phyloP scores from a whole-genome alignment of 1,140 invertebrate genomes.

The Wiebesia pumilae region DNA sequence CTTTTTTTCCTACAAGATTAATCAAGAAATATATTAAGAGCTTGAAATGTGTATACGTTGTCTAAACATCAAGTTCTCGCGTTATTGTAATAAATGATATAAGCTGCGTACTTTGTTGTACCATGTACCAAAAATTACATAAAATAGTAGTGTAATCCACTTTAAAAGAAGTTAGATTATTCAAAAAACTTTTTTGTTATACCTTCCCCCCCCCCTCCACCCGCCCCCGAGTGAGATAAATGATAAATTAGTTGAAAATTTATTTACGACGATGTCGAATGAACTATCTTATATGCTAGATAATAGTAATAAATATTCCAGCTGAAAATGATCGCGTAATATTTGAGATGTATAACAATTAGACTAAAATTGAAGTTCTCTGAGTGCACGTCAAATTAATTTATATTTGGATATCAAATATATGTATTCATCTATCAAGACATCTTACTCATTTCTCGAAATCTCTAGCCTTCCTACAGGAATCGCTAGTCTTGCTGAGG shows the following conservation, averaged over 20 bases:
- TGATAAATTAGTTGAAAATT: neutral
- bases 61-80: no score
- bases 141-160: neutral
- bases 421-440: neutral
- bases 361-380: slow-evolving; percentile 6
- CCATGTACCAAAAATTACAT: no score
- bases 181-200: no score
- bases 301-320: neutral
- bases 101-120: no score
- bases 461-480: neutral
- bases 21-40: no score
- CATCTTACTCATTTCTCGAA: slow-evolving; percentile 5
- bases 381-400: neutral
- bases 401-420: neutral
- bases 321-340: neutral
- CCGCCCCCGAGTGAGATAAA: neutral
- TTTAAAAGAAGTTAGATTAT: neutral
- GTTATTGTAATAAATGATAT: no score
- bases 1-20: no score
- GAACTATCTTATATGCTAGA: neutral
- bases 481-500: slow-evolving; percentile 10
- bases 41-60: no score
- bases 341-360: neutral
- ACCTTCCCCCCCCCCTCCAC: no score
- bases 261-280: neutral